These are phyloP conservation scores for Eustalomyia histrio DNA, from an alignment of 2,888 invertebrate genomes.

Conservation along the genomic window DNA sequence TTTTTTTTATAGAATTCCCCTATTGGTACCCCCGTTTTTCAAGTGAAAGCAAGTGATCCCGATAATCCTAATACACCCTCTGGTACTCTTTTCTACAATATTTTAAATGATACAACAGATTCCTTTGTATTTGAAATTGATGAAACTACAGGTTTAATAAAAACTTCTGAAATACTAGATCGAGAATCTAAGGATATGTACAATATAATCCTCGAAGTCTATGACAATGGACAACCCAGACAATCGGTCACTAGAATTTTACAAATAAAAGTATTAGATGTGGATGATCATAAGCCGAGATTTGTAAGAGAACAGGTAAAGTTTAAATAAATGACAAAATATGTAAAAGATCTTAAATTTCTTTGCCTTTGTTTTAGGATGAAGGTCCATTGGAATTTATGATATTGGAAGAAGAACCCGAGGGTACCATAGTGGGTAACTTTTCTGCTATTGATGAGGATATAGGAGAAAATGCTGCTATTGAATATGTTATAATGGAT, in stretches of 20 bases:
- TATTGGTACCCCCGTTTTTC: conserved; percentile 86
- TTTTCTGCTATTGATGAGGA: conserved; percentile 88
- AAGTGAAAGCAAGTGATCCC: conserved; percentile 88
- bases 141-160: conserved; percentile 85
- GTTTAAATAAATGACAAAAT: background rate
- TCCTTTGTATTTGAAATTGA: conserved; percentile 84
- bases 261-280: conserved; percentile 85
- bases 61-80: conserved; percentile 88
- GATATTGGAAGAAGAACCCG: conserved; percentile 84
- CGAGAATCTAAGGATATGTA: conserved; percentile 87
- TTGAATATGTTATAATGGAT: conserved; percentile 86
- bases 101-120: conserved; percentile 85
- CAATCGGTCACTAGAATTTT: conserved; percentile 87
- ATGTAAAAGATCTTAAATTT: background rate
- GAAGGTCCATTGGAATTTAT: conserved; percentile 84
- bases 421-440: conserved; percentile 84
- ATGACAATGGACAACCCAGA: conserved; percentile 88
- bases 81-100: conserved; percentile 86
- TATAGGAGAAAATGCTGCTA: conserved; percentile 86
- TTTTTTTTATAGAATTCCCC: conserved; percentile 83
- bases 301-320: conserved; percentile 84
- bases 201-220: conserved; percentile 88
- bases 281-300: conserved; percentile 89
- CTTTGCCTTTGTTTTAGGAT: conserved; percentile 80
- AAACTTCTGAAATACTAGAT: conserved; percentile 85